Evolutionary conservation across 1,140 invertebrate species (phyloP), one percentile per base, ranked within the genome.

Genomic region (Aphelenchoides fujianensis): DNA sequence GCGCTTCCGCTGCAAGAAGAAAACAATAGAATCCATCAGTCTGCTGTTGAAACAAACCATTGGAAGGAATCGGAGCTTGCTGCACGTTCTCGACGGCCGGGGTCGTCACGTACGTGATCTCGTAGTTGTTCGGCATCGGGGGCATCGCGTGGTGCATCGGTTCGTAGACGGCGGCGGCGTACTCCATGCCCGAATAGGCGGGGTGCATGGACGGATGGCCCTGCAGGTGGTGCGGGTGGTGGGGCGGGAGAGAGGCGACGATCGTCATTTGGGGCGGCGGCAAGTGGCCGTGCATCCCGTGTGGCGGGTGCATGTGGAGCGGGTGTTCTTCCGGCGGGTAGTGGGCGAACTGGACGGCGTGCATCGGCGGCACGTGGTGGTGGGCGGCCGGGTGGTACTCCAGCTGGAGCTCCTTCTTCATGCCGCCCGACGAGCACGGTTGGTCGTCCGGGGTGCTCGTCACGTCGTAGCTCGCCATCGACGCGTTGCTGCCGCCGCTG

Each of bases 351-450:
- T 59, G 55, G 30, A 68, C 55, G 30, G 31, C 36, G 32, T 37
- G 63, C 9, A 66, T 55, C 19, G 27, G 63, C 53, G 37, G 63
- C 28, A n/a, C 48, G 16, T 30, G 67, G 54, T 68, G 67, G 16
- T 57, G 16, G 16, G 7, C 23, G 16, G n/a, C 3, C 27, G n/a
- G 2, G 30, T 68, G 23, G 3, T 9, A 52, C 12, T n/a, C 63
- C 48, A 71, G 34, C 19, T 74, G 37, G 69, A 12, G 28, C 16
- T 23, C 28, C n/a, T n/a, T 55, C 27, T 19, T 16, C 27, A 12
- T 27, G 16, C 27, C 34, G 63, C 19, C 19, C 9, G 23, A 23
- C n/a, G 54, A 74, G 9, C 35, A 75, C 28, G 16, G 19, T 54
- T 69, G 64, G 23, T 27, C n/a, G 31, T 37, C n/a, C 28, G 63